Percentiles rank a stretch among this genome's conserved stretches.
Evolutionary conservation across 2,888 invertebrate genomes (phyloP).

Genomic region (Anticlea derivata): DNA sequence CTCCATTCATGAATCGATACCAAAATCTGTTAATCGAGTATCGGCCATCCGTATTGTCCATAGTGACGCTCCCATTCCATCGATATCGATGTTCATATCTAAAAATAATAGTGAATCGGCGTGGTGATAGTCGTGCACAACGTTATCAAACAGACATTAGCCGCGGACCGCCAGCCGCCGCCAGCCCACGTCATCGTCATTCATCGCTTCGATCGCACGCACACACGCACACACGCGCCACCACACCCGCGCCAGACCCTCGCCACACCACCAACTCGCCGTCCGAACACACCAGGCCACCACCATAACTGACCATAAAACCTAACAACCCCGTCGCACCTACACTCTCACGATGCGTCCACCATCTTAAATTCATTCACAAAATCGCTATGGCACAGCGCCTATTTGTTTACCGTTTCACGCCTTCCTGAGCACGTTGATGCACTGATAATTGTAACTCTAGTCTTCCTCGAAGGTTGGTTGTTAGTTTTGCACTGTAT

Average conservation of each 20-base stretch:
- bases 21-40: slow-evolving; percentile 10
- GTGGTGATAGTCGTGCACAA: slow-evolving; percentile 37
- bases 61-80: slow-evolving; percentile 21
- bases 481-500: slow-evolving; percentile 48
- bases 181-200: slow-evolving; percentile 74
- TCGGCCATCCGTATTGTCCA: slow-evolving; percentile 13
- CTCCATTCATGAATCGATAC: slow-evolving; percentile 29
- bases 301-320: slow-evolving; percentile 53
- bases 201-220: slow-evolving; percentile 79
- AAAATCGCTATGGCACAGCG: slow-evolving; percentile 71
- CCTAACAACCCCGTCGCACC: slow-evolving; percentile 50
- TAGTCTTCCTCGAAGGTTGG: slow-evolving; percentile 34
- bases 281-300: slow-evolving; percentile 29
- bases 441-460: slow-evolving; percentile 38
- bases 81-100: slow-evolving; percentile 52
- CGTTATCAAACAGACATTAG: slow-evolving; percentile 75
- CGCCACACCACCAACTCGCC: slow-evolving; percentile 31
- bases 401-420: slow-evolving; percentile 77
- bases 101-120: slow-evolving; percentile 69
- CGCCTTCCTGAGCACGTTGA: slow-evolving; percentile 53
- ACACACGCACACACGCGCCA: slow-evolving; percentile 55
- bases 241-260: slow-evolving; percentile 47
- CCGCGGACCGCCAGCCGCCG: slow-evolving; percentile 40
- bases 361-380: slow-evolving; percentile 84
- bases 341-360: slow-evolving; percentile 66